Percentiles rank a stretch among this genome's conserved stretches.
phyloP scores from a whole-genome alignment of 1,140 invertebrate species.

The Drosophila mayri region DNA sequence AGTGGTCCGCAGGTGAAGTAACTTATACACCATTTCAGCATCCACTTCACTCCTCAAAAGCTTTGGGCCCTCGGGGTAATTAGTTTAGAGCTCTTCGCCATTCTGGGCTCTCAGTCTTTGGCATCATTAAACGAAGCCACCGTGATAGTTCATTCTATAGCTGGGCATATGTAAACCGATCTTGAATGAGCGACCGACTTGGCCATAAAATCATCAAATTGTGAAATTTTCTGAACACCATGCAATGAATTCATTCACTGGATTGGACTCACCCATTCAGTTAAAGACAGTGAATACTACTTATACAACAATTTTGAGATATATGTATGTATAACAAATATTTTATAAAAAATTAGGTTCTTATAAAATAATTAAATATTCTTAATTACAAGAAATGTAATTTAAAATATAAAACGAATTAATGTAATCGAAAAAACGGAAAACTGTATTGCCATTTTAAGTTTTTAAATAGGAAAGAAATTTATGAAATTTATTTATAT shows the following conservation, averaged over 20 bases:
- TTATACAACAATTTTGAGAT: not conserved
- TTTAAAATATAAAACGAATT: not conserved
- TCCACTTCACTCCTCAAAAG: constrained; percentile 26
- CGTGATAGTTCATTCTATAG: constrained; percentile 20
- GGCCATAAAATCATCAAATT: constrained; percentile 45
- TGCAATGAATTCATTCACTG: constrained; percentile 39
- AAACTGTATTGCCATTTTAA: not conserved
- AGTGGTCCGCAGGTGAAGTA: constrained; percentile 75
- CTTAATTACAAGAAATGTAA: not conserved
- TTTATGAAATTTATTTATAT: not conserved
- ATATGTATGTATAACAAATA: not conserved
- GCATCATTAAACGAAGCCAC: constrained; percentile 34
- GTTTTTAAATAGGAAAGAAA: not conserved
- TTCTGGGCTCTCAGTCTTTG: constrained; percentile 10
- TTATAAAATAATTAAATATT: not conserved
- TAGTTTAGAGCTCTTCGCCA: constrained; percentile 63
- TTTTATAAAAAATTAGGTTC: not conserved
- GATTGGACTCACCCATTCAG: constrained; percentile 25
- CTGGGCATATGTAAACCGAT: constrained; percentile 22
- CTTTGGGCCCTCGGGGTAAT: constrained; percentile 58
- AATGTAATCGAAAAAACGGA: no score
- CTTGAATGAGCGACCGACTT: constrained; percentile 23
- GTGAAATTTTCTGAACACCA: constrained; percentile 51
- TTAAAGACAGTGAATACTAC: not conserved
- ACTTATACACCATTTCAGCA: constrained; percentile 68